Percentiles rank a stretch among this genome's conserved stretches.
Conservation (phyloP, 2,113 vertebrate species). For the Meleagris gallopavo region DNA sequence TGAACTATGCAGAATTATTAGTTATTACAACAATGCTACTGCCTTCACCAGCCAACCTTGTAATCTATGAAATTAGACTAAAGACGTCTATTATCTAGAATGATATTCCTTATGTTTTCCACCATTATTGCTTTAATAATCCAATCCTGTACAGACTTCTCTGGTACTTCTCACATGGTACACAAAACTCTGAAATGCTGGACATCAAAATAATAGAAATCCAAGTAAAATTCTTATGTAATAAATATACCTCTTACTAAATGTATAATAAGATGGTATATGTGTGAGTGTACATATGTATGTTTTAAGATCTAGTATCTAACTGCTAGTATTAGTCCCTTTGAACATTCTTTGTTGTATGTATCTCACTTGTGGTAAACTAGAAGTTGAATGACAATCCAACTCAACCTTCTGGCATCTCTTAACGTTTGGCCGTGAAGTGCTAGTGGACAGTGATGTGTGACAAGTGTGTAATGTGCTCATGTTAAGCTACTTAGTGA, state of each 20-base stretch:
- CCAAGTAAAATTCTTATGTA: neutral
- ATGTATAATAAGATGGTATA: too few relatives aligned
- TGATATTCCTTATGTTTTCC: neutral
- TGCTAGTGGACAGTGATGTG: neutral
- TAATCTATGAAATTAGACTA: neutral
- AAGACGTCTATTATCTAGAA: neutral
- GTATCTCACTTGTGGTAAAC: rapidly evolving
- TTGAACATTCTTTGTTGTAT: neutral
- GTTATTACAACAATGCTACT: neutral
- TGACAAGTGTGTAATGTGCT: neutral
- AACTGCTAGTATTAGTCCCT: neutral
- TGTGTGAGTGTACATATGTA: neutral
- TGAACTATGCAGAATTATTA: neutral
- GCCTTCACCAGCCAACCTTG: neutral
- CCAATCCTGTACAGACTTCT: neutral
- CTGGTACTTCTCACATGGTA: neutral
- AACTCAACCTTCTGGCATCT: neutral
- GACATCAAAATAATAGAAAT: neutral
- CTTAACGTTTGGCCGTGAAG: neutral
- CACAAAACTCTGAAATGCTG: neutral
- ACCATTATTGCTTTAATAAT: neutral
- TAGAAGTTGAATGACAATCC: neutral
- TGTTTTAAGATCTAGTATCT: neutral
- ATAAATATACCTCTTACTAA: neutral
- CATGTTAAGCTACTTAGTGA: neutral